Conservation (phyloP, 1,140 invertebrate species). For the Leptinotarsa defecta region DNA sequence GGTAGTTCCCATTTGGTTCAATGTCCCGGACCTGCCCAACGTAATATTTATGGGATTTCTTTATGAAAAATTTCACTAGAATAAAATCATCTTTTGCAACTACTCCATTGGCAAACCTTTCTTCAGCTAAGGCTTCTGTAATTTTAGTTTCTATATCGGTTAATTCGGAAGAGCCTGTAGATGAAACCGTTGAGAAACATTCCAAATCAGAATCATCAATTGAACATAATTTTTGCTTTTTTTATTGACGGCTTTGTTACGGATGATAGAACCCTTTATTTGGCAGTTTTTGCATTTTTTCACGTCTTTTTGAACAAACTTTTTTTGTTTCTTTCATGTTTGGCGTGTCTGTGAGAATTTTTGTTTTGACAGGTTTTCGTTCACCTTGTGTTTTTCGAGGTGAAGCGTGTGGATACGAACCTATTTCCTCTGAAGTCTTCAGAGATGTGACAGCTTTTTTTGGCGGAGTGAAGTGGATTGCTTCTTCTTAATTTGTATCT, state of each 20-base stretch:
- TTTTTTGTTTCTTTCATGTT: neutral
- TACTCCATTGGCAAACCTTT: neutral
- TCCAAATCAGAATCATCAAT: neutral
- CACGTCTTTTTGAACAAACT: neutral
- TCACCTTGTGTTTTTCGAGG: no score
- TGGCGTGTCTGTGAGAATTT: neutral
- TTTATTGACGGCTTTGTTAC: neutral
- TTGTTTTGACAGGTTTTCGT: no score
- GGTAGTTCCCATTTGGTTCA: no score
- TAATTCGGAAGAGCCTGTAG: neutral
- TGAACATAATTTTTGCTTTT: neutral
- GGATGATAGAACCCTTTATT: neutral
- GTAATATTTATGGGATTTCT: no score
- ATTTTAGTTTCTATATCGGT: neutral
- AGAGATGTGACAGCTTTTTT: conserved; percentile 4
- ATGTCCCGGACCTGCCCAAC: no score
- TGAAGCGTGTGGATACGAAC: no score
- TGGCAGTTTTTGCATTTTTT: neutral
- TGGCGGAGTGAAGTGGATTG: no score
- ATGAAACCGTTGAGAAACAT: neutral
- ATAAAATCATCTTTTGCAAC: no score
- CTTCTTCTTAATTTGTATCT: no score
- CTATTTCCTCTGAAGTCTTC: conserved; percentile 10
- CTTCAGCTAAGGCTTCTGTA: neutral
- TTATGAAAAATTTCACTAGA: no score